These are phyloP conservation scores for Trachelus troglodyta DNA, from an alignment of 2,888 invertebrate species.

Conservation along the genomic window DNA sequence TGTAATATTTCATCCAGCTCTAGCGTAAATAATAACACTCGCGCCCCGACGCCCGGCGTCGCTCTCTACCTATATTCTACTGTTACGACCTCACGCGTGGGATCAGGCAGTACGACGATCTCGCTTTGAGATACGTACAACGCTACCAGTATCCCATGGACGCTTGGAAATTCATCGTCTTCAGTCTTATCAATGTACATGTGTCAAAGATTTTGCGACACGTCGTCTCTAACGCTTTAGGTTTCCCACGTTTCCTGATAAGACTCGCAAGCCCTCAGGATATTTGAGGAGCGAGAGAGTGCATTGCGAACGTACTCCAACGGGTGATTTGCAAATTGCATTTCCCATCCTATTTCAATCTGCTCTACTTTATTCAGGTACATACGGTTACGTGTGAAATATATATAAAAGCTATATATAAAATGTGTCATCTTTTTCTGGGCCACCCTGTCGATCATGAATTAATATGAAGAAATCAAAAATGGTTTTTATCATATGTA, in stretches of 20 bases:
- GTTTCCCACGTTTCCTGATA: background rate
- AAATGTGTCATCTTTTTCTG: background rate
- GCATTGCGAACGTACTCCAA: background rate
- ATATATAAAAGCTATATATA: background rate
- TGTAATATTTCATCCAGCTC: slow-evolving; percentile 56
- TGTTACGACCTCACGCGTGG: background rate
- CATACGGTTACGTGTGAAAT: background rate
- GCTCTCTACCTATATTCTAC: background rate
- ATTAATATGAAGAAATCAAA: background rate
- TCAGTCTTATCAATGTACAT: background rate
- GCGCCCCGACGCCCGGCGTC: slow-evolving; percentile 7
- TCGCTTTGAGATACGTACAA: background rate
- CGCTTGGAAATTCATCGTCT: background rate
- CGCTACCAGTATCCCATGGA: background rate
- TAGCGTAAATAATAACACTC: slow-evolving; percentile 54
- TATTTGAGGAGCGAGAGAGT: background rate
- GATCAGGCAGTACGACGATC: background rate
- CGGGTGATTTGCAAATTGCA: background rate
- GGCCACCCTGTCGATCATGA: background rate
- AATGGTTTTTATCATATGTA: background rate
- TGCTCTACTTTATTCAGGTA: background rate
- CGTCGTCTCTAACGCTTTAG: background rate
- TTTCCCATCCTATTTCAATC: too few species aligned
- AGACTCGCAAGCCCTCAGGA: background rate
- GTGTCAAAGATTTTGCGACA: background rate